Conservation (phyloP, 2,113 vertebrate genomes). For the Tamias sibiricus region DNA sequence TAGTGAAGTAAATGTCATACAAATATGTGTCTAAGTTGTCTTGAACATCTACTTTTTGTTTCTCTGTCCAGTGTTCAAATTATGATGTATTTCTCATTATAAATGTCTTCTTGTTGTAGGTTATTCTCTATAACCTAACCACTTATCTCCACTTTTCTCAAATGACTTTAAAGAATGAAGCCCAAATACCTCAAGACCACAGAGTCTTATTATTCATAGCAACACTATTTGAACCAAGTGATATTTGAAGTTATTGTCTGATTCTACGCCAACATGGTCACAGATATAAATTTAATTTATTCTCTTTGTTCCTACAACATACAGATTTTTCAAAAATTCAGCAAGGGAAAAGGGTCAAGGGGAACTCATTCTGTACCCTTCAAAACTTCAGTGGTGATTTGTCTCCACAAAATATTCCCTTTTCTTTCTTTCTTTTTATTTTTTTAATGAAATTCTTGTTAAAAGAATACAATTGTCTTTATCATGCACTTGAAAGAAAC, state of each 20-base stretch:
- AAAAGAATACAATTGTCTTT: background rate
- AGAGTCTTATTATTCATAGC: background rate
- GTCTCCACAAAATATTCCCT: background rate
- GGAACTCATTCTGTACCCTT: background rate
- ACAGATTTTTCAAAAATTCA: slow-evolving; percentile 26
- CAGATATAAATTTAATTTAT: slow-evolving; percentile 56
- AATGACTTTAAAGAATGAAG: background rate
- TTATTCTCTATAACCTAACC: background rate
- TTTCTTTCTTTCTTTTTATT: background rate
- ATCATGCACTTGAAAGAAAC: slow-evolving; percentile 36
- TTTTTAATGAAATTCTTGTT: background rate
- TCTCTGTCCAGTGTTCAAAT: background rate
- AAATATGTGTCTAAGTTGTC: background rate
- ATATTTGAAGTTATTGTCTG: background rate
- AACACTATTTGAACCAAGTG: slow-evolving; percentile 29
- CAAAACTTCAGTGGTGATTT: slow-evolving; percentile 29
- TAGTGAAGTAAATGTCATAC: background rate
- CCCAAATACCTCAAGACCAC: background rate
- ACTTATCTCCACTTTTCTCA: background rate
- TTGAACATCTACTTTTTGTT: background rate
- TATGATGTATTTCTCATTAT: background rate
- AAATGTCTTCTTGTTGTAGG: background rate
- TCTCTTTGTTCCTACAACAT: slow-evolving; percentile 38
- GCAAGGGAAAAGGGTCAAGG: background rate
- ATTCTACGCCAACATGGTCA: slow-evolving; percentile 11